phyloP scores from a whole-genome alignment of 2,888 invertebrate genomes.

The Diogma glabrata region DNA sequence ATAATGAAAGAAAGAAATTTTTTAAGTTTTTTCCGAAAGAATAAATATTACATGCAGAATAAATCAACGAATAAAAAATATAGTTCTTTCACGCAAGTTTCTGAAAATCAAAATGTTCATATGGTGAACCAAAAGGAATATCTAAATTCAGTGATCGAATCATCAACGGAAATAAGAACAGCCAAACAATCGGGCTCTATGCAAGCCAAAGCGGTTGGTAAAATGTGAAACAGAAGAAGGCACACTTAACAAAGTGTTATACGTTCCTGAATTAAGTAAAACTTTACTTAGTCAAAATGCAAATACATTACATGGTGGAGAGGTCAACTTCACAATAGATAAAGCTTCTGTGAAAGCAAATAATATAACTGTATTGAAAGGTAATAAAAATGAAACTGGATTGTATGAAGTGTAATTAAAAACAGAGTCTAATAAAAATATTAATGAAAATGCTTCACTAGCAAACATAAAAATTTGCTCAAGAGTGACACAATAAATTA shows the following conservation, averaged over 20 bases:
- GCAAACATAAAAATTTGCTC: neutral
- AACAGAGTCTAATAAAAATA: no score
- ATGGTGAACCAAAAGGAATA: neutral
- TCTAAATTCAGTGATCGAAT: neutral
- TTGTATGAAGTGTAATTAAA: constrained; percentile 1
- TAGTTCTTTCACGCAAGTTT: neutral
- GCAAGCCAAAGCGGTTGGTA: neutral
- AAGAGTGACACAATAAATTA: neutral
- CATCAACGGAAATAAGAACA: neutral
- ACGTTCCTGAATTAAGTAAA: neutral
- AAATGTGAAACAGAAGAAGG: neutral
- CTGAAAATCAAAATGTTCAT: neutral
- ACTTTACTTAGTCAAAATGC: neutral
- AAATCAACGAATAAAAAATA: neutral
- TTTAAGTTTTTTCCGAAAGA: neutral
- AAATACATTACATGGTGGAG: neutral
- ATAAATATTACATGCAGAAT: neutral
- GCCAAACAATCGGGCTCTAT: neutral
- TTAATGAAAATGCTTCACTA: no score
- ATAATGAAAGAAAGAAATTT: no score
- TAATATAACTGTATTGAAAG: neutral
- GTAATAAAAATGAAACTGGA: neutral
- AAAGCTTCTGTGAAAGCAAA: neutral
- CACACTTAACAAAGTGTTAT: neutral
- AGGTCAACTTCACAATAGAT: neutral